Percentiles rank a stretch among this genome's conserved stretches.
Evolutionary conservation across 2,888 invertebrate genomes (phyloP).

Genomic region (Drosophila atripex): DNA sequence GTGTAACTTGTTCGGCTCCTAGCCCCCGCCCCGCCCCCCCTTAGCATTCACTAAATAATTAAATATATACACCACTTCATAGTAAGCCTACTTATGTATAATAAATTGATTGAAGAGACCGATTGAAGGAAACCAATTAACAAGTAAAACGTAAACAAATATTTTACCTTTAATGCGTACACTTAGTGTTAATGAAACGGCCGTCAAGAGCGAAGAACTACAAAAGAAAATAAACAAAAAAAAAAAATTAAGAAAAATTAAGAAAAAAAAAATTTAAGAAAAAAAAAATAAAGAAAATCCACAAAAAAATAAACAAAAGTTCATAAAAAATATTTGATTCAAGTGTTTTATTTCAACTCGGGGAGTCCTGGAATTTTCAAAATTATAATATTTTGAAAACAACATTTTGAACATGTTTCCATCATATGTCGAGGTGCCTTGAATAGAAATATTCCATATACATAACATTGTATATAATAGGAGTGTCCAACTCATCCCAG

Average conservation of each 20-base stretch:
- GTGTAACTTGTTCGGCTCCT: slow-evolving; percentile 1
- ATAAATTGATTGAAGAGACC: slow-evolving; percentile 7
- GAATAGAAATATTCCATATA: no score
- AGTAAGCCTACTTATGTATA: slow-evolving; percentile 50
- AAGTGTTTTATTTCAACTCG: background rate
- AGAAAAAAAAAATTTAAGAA: slow-evolving; percentile 28
- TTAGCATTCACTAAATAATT: slow-evolving; percentile 11
- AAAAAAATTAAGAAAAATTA: slow-evolving; percentile 2
- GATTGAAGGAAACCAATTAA: slow-evolving; percentile 52
- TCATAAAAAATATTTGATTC: slow-evolving; percentile 4
- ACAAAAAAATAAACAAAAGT: slow-evolving; percentile 27
- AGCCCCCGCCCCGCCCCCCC: slow-evolving; percentile 5
- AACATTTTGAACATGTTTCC: no score
- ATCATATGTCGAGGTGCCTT: no score
- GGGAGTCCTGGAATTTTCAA: background rate
- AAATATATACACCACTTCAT: slow-evolving; percentile 40
- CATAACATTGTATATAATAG: no score
- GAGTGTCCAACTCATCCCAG: no score
- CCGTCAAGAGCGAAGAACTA: slow-evolving; percentile 28
- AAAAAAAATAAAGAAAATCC: slow-evolving; percentile 3
- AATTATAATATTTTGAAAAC: background rate
- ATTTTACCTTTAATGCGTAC: slow-evolving; percentile 70
- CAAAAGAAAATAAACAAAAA: slow-evolving; percentile 16
- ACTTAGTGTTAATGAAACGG: slow-evolving; percentile 61
- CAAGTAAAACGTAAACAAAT: slow-evolving; percentile 48